Conservation (phyloP, 2,888 invertebrate species). For the Biston stratarius region DNA sequence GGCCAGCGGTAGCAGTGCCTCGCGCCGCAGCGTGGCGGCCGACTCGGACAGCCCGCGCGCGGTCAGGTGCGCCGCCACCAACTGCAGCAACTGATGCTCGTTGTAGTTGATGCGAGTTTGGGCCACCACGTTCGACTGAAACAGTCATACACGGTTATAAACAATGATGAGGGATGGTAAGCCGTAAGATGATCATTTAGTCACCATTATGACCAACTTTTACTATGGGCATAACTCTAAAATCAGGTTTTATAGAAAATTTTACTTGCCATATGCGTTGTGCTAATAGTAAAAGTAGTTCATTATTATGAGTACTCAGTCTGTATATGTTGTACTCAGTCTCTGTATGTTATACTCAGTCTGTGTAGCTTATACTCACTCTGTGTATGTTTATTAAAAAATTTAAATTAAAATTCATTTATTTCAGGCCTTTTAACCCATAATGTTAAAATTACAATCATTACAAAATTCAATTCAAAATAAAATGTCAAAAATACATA, state of each 20-base stretch:
- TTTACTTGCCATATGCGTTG: too few relatives aligned
- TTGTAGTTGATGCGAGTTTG: slow-evolving; percentile 98
- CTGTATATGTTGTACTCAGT: not conserved
- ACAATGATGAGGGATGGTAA: too few relatives aligned
- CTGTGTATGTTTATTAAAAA: not conserved
- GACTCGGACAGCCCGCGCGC: slow-evolving; percentile 91
- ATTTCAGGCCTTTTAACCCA: too few relatives aligned
- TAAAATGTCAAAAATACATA: too few relatives aligned
- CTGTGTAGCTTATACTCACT: not conserved
- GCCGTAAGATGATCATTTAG: too few relatives aligned
- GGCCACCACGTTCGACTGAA: slow-evolving; percentile 96
- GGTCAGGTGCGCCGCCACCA: slow-evolving; percentile 95
- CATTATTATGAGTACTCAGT: not conserved
- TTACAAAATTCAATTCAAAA: too few relatives aligned
- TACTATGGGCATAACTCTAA: too few relatives aligned
- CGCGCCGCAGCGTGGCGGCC: slow-evolving; percentile 91
- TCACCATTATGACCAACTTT: too few relatives aligned
- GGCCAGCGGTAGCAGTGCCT: slow-evolving; percentile 89
- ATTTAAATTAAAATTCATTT: too few relatives aligned
- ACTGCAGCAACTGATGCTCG: slow-evolving; percentile 95
- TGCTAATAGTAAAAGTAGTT: too few relatives aligned
- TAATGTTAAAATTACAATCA: too few relatives aligned
- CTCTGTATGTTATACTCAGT: not conserved
- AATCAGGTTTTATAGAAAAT: too few relatives aligned
- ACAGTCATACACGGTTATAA: not conserved